Evolutionary conservation across 2,797 vertebrate species (phyloP).

Genomic region (Anolis apletophallus): DNA sequence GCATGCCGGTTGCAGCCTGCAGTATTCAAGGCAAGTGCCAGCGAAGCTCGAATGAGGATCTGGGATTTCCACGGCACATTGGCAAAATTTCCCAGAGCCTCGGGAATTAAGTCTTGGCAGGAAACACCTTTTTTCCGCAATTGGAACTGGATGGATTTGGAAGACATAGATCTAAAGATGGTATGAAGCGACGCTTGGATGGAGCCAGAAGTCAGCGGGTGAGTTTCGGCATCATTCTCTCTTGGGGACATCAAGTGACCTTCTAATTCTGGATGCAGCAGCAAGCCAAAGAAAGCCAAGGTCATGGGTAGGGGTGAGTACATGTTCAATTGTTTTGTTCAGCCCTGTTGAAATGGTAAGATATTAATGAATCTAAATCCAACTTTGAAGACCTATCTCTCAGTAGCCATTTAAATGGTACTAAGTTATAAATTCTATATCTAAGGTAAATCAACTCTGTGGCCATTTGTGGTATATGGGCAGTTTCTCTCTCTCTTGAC

Average conservation of each 20-base stretch:
- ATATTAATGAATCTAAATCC: background rate
- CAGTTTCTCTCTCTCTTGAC: too few relatives aligned
- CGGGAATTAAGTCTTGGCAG: slow-evolving; percentile 79
- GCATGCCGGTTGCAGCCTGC: slow-evolving; percentile 80
- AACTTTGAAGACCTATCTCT: background rate
- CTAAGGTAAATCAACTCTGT: background rate
- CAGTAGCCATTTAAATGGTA: background rate
- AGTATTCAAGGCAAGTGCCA: slow-evolving; percentile 82
- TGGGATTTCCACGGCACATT: slow-evolving; percentile 71
- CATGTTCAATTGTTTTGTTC: background rate
- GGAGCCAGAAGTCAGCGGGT: background rate
- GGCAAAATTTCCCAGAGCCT: slow-evolving; percentile 73
- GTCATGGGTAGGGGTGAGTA: background rate
- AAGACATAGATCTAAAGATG: background rate
- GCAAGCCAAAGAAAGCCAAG: background rate
- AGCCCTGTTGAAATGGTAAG: background rate
- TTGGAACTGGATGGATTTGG: rapidly evolving
- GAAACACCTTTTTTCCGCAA: slow-evolving; percentile 57
- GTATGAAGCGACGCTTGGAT: rapidly evolving
- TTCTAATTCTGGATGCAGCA: rapidly evolving
- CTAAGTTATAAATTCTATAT: background rate
- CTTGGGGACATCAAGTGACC: background rate
- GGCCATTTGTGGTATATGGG: background rate
- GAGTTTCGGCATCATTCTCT: background rate
- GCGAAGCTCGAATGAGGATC: slow-evolving; percentile 81